Evolutionary conservation across 2,113 vertebrate species (phyloP).

Genomic region (Rhinichthys klamathensis): DNA sequence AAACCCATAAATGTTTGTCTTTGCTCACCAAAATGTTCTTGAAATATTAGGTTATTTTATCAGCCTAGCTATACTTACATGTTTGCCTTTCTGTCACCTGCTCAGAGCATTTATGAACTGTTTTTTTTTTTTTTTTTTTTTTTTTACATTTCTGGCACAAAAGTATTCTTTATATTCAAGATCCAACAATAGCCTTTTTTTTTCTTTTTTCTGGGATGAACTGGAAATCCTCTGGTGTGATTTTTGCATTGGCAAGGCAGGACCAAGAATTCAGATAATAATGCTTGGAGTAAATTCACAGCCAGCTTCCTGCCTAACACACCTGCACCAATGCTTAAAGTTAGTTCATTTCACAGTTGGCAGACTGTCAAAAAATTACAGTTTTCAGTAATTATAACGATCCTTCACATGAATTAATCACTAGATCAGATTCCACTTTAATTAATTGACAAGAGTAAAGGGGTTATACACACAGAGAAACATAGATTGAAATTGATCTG

Average conservation of each 20-base stretch:
- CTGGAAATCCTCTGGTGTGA: conserved; percentile 40
- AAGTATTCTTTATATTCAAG: neutral
- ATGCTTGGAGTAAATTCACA: neutral
- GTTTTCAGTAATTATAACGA: neutral
- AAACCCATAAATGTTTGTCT: neutral
- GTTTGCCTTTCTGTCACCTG: neutral
- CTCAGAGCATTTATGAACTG: neutral
- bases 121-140: too few relatives aligned
- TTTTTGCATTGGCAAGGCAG: conserved; percentile 5
- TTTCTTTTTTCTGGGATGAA: conserved; percentile 23
- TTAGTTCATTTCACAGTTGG: neutral
- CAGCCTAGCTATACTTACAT: neutral
- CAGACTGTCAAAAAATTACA: neutral
- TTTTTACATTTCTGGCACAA: neutral
- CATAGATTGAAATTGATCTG: conserved; percentile 3
- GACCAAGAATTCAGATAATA: conserved; percentile 35
- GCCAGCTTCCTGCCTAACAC: neutral
- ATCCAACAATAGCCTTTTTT: conserved; percentile 31
- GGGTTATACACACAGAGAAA: neutral
- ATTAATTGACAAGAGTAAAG: neutral
- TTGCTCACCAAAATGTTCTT: neutral
- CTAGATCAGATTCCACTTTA: neutral
- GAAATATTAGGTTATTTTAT: neutral
- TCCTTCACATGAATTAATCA: too few relatives aligned
- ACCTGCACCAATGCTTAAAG: conserved; percentile 3